Base-by-base conservation (phyloP, 1,140 invertebrate species). In the Lasioglossum baleicum region DNA sequence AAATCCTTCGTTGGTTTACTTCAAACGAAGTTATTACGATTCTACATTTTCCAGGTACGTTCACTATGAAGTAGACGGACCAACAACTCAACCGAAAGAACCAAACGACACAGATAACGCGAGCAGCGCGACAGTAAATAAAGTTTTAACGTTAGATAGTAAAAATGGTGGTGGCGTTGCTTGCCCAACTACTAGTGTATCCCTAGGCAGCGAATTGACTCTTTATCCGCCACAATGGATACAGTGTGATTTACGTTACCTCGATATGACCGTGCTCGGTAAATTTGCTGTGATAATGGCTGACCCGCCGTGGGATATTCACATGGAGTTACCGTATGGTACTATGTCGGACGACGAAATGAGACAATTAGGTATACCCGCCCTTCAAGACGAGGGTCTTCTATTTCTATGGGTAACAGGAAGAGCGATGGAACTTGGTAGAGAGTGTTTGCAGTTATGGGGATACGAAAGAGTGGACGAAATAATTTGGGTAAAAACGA, bases 281-380 rank as follows among this genome's bases (percentile, higher is more conserved):
- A 98, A 98, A 93, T 98, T 98, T 93, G 96, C 97, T 10, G 97
- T 98, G 1, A 97, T 98, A 79, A 98, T 98, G 97, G 97, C 97
- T 48, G 98, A 99, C 94, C 98, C 98, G 5, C 98, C 98, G 0
- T 99, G 98, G 98, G 98, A 99, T 91, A 99, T 99, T 83, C 98
- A 99, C 90, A 99, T 99, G 98, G 98, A 99, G 93, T 94, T 99
- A 58, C 98, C 98, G 0, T 99, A 99, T 90, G 98, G 99, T n/a
- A 99, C 98, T 2, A 98, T 99, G 97, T 98, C 97, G 0, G 98
- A 99, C 92, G 98, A 99, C 91, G 99, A 99, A 93, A 99, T 99
- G 98, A 95, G 98, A 83, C 97, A 98, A 72, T 92, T 99, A 51
- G 97, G 85, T 0, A 92, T 92, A 61, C 96, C 96, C 2, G 96